Evolutionary conservation across 2,113 vertebrate species (phyloP).

Genomic region (Amazona guildingii): DNA sequence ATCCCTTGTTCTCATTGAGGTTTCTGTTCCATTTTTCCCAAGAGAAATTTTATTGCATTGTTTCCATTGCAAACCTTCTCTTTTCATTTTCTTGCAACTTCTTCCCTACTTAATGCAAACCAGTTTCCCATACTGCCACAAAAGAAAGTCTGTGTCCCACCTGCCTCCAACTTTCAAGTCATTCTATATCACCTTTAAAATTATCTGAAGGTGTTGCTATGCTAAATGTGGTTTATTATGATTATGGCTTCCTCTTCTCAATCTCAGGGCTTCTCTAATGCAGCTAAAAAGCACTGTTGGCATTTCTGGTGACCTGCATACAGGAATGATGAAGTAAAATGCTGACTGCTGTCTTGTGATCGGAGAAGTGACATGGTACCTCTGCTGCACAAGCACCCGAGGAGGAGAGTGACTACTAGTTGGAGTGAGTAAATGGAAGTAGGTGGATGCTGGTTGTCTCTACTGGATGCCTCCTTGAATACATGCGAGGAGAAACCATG

Average conservation of each 20-base stretch:
- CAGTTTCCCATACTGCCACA: background rate
- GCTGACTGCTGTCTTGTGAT: background rate
- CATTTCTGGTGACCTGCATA: background rate
- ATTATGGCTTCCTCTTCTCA: background rate
- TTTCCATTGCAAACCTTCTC: background rate
- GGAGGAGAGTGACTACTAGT: background rate
- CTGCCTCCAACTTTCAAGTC: background rate
- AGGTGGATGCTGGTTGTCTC: background rate
- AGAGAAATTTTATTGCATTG: background rate
- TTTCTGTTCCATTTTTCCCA: background rate
- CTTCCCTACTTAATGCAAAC: background rate
- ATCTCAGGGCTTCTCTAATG: background rate
- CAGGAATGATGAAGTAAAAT: background rate
- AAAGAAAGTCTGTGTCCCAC: background rate
- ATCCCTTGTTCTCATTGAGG: background rate
- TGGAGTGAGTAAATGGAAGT: background rate
- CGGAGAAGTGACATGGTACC: background rate
- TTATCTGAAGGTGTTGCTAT: background rate
- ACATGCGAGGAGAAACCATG: background rate
- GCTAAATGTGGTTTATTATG: background rate
- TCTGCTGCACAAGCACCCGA: background rate
- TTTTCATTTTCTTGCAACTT: background rate
- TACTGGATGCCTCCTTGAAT: background rate
- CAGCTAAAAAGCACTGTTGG: background rate
- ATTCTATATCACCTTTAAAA: slow-evolving; percentile 17